Conservation (phyloP, 1,140 invertebrate species). For the Hylaeus volcanicus region DNA sequence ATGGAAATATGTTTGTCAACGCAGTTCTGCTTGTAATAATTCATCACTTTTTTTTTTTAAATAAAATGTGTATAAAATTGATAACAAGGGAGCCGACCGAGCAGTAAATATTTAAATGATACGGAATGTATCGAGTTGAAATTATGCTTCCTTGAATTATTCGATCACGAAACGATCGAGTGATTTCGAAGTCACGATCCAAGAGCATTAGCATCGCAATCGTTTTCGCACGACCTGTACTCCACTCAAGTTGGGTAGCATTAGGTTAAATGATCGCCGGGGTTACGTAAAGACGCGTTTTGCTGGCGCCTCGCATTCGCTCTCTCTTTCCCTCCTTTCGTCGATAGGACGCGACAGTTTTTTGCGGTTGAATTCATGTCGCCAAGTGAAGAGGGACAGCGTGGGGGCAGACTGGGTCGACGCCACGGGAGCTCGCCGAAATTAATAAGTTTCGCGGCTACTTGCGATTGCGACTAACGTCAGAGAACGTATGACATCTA, state of each 20-base stretch:
- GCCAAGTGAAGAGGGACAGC: conserved; percentile 5
- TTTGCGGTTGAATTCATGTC: conserved; percentile 49
- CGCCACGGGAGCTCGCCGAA: neutral
- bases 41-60: too few species aligned
- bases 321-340: conserved; percentile 23
- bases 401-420: neutral
- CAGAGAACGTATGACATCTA: neutral
- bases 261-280: conserved; percentile 65
- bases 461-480: neutral
- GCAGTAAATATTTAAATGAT: too few species aligned
- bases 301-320: conserved; percentile 64
- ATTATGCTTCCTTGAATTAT: neutral
- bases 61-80: too few species aligned
- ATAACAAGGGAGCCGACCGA: too few species aligned
- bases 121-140: neutral
- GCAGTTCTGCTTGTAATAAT: too few species aligned
- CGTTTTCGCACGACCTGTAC: conserved; percentile 6
- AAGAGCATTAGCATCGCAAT: neutral
- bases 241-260: conserved; percentile 28
- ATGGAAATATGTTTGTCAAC: too few species aligned
- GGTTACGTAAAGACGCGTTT: conserved; percentile 70
- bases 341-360: conserved; percentile 56
- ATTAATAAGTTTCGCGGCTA: conserved; percentile 33
- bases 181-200: neutral
- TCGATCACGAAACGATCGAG: neutral